Evolutionary conservation across 2,113 vertebrate genomes (phyloP).

Genomic region (Passer domesticus): DNA sequence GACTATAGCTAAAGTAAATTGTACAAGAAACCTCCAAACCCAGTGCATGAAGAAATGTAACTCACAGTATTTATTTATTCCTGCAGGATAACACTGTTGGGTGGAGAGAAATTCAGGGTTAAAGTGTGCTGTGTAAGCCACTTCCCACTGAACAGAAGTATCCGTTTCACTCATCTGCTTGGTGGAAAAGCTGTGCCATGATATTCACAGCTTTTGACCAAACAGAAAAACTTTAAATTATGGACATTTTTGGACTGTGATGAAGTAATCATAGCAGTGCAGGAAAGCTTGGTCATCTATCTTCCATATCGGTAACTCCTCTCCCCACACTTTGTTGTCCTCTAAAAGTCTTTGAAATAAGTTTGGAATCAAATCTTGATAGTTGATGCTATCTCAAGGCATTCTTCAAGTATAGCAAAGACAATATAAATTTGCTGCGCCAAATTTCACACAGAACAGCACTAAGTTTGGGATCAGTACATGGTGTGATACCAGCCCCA

Average conservation of each 20-base stretch:
- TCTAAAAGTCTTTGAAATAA: slow-evolving; percentile 4
- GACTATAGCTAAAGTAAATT: neutral
- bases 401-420: neutral
- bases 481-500: neutral
- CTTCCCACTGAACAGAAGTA: neutral
- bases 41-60: neutral
- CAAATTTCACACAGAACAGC: neutral
- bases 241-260: neutral
- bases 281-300: neutral
- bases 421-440: neutral
- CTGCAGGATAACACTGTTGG: neutral
- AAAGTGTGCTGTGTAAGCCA: neutral
- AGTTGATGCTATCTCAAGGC: neutral
- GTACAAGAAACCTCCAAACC: neutral
- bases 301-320: neutral
- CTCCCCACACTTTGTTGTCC: neutral
- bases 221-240: neutral
- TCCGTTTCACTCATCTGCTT: neutral
- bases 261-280: neutral
- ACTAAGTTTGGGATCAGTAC: neutral
- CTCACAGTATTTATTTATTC: neutral
- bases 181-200: neutral
- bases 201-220: neutral
- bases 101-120: neutral
- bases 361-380: neutral